Percentiles rank a stretch among this genome's conserved stretches.
phyloP scores from a whole-genome alignment of 2,888 invertebrate species.

The Leucozona laternaria region DNA sequence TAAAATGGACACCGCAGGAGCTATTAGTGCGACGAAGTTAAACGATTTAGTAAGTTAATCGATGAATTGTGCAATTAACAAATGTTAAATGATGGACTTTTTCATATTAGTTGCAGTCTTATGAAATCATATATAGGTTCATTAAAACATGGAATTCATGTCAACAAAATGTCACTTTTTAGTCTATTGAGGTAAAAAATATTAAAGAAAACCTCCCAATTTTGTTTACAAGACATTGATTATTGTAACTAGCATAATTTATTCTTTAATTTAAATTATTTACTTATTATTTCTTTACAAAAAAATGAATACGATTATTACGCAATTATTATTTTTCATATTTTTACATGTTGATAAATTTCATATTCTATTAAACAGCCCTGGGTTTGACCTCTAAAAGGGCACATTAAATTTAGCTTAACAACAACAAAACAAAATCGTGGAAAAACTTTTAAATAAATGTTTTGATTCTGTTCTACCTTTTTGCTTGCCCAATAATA shows the following conservation, averaged over 20 bases:
- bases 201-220: too few relatives aligned
- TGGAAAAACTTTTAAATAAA: background rate
- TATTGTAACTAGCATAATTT: too few relatives aligned
- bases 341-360: background rate
- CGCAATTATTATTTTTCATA: too few relatives aligned
- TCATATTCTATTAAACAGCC: background rate
- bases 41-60: constrained; percentile 6
- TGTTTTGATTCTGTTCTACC: background rate
- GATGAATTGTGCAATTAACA: constrained; percentile 1
- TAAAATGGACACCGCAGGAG: constrained; percentile 13
- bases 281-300: too few relatives aligned
- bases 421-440: background rate
- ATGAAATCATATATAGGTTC: background rate
- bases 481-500: background rate
- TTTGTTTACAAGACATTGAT: too few relatives aligned
- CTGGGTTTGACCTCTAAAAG: background rate
- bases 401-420: background rate
- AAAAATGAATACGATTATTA: too few relatives aligned
- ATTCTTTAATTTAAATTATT: too few relatives aligned
- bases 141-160: background rate
- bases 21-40: constrained; percentile 8
- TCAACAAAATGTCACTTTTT: background rate
- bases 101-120: background rate
- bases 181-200: background rate
- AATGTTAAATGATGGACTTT: background rate